phyloP scores from a whole-genome alignment of 2,888 invertebrate genomes.

The Eilema caniola region DNA sequence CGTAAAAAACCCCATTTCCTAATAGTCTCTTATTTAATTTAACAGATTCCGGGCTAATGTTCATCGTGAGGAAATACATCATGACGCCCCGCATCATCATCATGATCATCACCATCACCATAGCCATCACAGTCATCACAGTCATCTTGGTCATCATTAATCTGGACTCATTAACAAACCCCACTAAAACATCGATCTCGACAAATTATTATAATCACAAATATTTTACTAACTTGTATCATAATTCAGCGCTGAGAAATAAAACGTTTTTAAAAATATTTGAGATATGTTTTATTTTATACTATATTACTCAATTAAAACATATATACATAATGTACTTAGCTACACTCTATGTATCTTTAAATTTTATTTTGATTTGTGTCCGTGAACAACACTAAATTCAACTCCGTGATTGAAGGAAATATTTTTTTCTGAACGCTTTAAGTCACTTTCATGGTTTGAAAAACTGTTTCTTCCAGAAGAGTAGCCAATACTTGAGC shows the following conservation, averaged over 20 bases:
- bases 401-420: constrained; percentile 59
- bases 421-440: constrained; percentile 39
- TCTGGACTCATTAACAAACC: constrained; percentile 49
- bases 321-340: too few species aligned
- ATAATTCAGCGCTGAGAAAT: constrained; percentile 66
- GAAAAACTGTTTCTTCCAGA: constrained; percentile 29
- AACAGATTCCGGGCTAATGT: constrained; percentile 73
- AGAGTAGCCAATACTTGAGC: constrained; percentile 25
- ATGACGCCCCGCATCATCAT: constrained; percentile 42
- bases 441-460: constrained; percentile 25
- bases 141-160: constrained; percentile 57
- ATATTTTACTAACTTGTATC: constrained; percentile 33
- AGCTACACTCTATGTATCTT: too few species aligned
- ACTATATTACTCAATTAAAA: constrained; percentile 14
- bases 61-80: constrained; percentile 67
- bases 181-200: constrained; percentile 56
- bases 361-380: neutral
- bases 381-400: constrained; percentile 65
- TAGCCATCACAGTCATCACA: neutral
- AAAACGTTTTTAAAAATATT: constrained; percentile 41
- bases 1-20: neutral
- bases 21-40: constrained; percentile 18
- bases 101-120: constrained; percentile 48
- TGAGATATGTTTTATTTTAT: constrained; percentile 19
- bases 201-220: constrained; percentile 43